Evolutionary conservation across 1,140 invertebrate species (phyloP), one percentile per base, ranked within the genome.

Genomic region (Hetaerina americana): DNA sequence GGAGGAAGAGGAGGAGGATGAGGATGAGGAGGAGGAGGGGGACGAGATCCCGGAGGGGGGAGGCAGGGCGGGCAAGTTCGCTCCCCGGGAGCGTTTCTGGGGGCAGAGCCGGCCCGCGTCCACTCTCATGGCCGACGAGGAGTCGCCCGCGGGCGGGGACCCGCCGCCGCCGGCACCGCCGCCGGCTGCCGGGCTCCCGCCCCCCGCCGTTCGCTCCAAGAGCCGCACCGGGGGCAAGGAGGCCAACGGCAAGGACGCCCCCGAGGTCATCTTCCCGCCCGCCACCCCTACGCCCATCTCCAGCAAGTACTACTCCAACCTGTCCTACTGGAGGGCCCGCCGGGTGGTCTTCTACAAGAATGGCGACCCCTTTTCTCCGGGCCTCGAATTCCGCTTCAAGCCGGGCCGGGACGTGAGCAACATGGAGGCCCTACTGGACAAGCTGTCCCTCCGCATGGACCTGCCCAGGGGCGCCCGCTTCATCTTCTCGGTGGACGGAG

Each of bases 311-410:
- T 92, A 92, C 80, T 88, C 87, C 72, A 92, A 93, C 79, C 85
- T 93, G 40, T 91, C 90, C 66, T 93, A 92, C 77, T 95, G 92
- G 92, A 87, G 91, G 74, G 93, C 93, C 0, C 84, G 76, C 70
- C 82, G 93, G 26, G 91, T 97, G 40, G 90, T 91, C 0, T 96
- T 97, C 81, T 97, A 92, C 81, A 89, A 92, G 78, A 98, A 97
- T 87, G 95, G 95, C 5, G 94, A 97, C 80, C 90, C 91, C 0
- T 94, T 95, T 79, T 94, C 91, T 80, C 92, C 92, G 57, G 93
- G 94, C 0, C 86, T 95, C 24, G 92, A 94, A 79, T 90, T 94
- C 77, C 88, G 93, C 18, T 95, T 97, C 77, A 92, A 92, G 75
- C 91, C 92, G 3, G 90, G 92, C 0, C 85, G 92, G 72, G 93